Conservation (phyloP, 2,113 vertebrate species). For the Chionomys nivalis region DNA sequence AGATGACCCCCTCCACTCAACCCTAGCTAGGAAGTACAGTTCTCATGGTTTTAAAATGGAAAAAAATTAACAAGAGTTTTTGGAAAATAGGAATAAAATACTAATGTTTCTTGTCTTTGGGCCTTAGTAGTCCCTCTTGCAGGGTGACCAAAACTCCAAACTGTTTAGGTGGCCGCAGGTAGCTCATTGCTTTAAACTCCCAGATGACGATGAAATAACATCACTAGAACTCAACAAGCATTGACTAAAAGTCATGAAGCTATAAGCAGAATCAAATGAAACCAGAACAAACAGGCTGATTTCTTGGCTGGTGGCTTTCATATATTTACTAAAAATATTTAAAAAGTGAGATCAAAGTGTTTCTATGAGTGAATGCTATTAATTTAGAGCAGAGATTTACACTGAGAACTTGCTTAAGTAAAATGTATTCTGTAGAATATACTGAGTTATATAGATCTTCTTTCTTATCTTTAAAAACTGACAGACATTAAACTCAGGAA, state of each 20-base stretch:
- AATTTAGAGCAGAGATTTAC: slow-evolving; percentile 51
- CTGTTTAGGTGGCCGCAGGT: background rate
- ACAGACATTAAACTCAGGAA: background rate
- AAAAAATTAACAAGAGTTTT: slow-evolving; percentile 36
- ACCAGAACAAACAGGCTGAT: slow-evolving; percentile 53
- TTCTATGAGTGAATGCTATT: slow-evolving; percentile 38
- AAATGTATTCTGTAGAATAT: slow-evolving; percentile 40
- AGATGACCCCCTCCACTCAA: background rate
- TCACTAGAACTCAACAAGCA: background rate
- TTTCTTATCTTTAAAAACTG: slow-evolving; percentile 33
- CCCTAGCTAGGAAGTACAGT: background rate
- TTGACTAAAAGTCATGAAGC: slow-evolving; percentile 38
- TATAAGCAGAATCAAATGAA: slow-evolving; percentile 29
- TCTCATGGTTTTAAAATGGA: background rate
- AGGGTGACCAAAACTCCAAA: slow-evolving; percentile 10
- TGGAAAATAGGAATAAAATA: background rate
- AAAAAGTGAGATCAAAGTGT: slow-evolving; percentile 55
- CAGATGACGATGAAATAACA: slow-evolving; percentile 32
- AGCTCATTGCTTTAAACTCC: slow-evolving; percentile 23
- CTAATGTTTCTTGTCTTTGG: background rate
- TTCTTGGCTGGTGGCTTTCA: slow-evolving; percentile 43
- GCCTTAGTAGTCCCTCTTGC: background rate
- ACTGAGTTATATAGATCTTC: slow-evolving; percentile 44
- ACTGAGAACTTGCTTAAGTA: slow-evolving; percentile 47
- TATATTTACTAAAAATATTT: slow-evolving; percentile 67